Evolutionary conservation across 2,113 vertebrate genomes (phyloP).

Genomic region (Phalacrocorax brasilianus): DNA sequence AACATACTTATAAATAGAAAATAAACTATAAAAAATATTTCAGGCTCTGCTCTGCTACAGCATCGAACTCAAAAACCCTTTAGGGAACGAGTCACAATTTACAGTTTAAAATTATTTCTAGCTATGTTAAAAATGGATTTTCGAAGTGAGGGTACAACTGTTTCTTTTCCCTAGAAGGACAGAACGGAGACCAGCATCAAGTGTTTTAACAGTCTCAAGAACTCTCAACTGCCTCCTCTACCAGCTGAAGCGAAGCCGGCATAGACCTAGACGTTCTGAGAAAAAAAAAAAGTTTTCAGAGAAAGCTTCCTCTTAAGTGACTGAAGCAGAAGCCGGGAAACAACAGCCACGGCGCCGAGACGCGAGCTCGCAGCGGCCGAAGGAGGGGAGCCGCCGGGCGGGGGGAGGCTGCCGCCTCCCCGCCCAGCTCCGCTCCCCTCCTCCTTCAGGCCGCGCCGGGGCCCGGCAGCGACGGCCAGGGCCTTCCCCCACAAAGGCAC

Average conservation of each 20-base stretch:
- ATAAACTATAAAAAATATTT: neutral
- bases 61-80: fast-evolving
- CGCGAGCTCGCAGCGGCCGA: neutral
- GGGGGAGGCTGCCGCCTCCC: no score
- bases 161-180: no score
- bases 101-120: neutral
- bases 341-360: neutral
- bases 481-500: neutral
- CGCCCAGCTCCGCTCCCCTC: neutral
- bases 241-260: fast-evolving
- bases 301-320: neutral
- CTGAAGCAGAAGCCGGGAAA: neutral
- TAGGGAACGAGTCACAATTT: neutral
- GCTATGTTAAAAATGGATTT: neutral
- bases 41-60: neutral
- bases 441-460: neutral
- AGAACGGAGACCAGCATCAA: fast-evolving
- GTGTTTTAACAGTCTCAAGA: neutral
- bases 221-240: no score
- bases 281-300: neutral
- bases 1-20: fast-evolving
- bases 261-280: fast-evolving
- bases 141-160: fast-evolving
- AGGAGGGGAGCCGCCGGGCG: neutral
- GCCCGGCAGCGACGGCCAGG: no score